Evolutionary conservation across 2,888 invertebrate species (phyloP), one percentile per base, ranked within the genome.

Genomic region (Hydriomena furcata): DNA sequence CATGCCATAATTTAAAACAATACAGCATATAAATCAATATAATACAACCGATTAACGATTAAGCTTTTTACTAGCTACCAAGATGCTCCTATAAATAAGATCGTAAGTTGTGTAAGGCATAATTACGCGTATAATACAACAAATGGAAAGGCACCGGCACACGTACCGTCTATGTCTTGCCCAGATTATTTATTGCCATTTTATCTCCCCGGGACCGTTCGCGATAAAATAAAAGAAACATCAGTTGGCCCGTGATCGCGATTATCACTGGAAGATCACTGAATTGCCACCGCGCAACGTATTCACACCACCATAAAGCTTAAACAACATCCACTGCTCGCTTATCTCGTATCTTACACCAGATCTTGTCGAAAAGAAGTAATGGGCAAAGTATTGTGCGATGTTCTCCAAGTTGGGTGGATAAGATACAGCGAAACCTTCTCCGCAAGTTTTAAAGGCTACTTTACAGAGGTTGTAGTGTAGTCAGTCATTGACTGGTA

Each of bases 161-260:
- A 82, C 82, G 81, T 79, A 79, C 73, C 71, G 68, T 64, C 73
- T 64, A 72, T 73, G 84, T 83, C 85, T 75, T 75, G 69, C 66
- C 73, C 48, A 66, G 74, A 84, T 86, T 86, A 88, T 88, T 89
- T 88, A 89, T 86, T 87, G 73, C 84, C 68, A 71, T 75, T 87
- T 88, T 87, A 87, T 88, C 84, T 85, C 73, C 75, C 73, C 61
- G 76, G 78, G 81, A 81, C 81, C 79, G 79, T 79, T 76, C 71
- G 79, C 74, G 84, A 86, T 87, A 84, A 87, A 87, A 87, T 84
- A 87, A 86, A 86, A 87, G 83, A 87, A 87, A 84, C 82, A 82
- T 84, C 87, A 80, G 79, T 27, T 66, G 67, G 66, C 72, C 80
- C 78, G 78, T 80, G 84, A 84, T 87, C 84, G 83, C 80, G 86